Evolutionary conservation across 1,140 invertebrate species (phyloP).

Genomic region (Bombus balteatus): DNA sequence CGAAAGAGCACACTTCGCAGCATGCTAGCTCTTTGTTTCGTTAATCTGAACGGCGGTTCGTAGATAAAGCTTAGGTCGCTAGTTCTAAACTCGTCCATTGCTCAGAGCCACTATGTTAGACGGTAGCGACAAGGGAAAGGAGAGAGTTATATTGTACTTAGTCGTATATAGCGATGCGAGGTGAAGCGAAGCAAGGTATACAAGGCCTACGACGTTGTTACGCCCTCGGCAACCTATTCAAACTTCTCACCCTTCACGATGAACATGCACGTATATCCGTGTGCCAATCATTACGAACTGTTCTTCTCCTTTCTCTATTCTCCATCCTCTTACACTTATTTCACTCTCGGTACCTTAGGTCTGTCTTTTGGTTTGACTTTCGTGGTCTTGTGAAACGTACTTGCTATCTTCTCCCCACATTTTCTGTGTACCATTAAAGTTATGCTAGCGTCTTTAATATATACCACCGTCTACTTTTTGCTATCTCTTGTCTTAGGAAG

Average conservation of each 20-base stretch:
- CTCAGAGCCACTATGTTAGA: conserved; percentile 58
- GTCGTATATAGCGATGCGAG: background rate
- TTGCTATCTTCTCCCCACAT: background rate
- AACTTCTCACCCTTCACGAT: conserved; percentile 52
- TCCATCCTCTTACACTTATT: background rate
- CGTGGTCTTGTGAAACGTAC: conserved; percentile 33
- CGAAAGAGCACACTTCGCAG: conserved; percentile 38
- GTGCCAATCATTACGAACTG: conserved; percentile 45
- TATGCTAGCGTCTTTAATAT: conserved; percentile 8
- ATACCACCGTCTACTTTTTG: conserved; percentile 5
- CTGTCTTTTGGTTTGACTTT: background rate
- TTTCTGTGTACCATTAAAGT: conserved; percentile 25
- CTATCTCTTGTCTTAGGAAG: background rate
- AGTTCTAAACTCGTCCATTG: conserved; percentile 53
- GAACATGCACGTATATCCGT: conserved; percentile 7
- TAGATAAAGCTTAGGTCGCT: conserved; percentile 60
- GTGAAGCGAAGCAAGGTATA: conserved; percentile 17
- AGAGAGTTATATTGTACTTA: conserved; percentile 37
- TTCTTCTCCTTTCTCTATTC: conserved; percentile 20
- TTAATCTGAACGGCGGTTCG: conserved; percentile 55
- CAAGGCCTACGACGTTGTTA: conserved; percentile 61
- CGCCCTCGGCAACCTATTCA: conserved; percentile 62
- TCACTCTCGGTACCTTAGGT: background rate
- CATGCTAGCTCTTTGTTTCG: conserved; percentile 60
- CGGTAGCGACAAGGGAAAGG: conserved; percentile 43